These are phyloP conservation scores for Alcis repandata DNA, from an alignment of 2,888 invertebrate genomes.

Conservation along the genomic window DNA sequence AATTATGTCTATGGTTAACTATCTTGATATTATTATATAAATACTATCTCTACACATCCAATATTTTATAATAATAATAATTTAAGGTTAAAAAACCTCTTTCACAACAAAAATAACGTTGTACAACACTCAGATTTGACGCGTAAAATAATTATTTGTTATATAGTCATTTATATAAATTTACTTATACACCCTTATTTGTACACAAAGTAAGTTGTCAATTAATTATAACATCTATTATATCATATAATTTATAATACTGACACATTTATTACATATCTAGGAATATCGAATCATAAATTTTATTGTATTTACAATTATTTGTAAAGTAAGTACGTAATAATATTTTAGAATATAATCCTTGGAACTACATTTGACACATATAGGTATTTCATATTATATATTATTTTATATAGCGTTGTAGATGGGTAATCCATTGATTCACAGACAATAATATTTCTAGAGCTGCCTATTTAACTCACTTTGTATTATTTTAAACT, in stretches of 20 bases:
- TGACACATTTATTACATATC: constrained; percentile 73
- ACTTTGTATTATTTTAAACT: constrained; percentile 51
- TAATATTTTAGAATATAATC: constrained; percentile 78
- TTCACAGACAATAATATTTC: constrained; percentile 42
- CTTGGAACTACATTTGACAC: constrained; percentile 66
- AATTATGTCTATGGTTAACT: constrained; percentile 54
- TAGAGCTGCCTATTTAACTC: constrained; percentile 55
- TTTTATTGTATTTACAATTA: constrained; percentile 76
- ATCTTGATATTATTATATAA: constrained; percentile 61
- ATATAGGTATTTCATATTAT: constrained; percentile 34
- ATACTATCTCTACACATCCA: constrained; percentile 71
- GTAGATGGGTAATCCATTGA: background rate
- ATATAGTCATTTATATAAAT: constrained; percentile 53
- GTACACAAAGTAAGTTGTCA: constrained; percentile 64
- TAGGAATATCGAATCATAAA: constrained; percentile 68
- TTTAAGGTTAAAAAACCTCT: constrained; percentile 73
- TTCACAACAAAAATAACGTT: constrained; percentile 79
- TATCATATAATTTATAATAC: constrained; percentile 52
- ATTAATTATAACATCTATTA: constrained; percentile 58
- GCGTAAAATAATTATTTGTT: constrained; percentile 60
- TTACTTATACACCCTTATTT: constrained; percentile 64
- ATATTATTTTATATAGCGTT: no score
- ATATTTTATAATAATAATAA: constrained; percentile 56
- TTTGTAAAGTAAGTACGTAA: constrained; percentile 58
- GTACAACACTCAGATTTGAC: constrained; percentile 73